Evolutionary conservation across 2,888 invertebrate genomes (phyloP), one percentile per base, ranked within the genome.

Genomic region (Herminia tarsipennalis): DNA sequence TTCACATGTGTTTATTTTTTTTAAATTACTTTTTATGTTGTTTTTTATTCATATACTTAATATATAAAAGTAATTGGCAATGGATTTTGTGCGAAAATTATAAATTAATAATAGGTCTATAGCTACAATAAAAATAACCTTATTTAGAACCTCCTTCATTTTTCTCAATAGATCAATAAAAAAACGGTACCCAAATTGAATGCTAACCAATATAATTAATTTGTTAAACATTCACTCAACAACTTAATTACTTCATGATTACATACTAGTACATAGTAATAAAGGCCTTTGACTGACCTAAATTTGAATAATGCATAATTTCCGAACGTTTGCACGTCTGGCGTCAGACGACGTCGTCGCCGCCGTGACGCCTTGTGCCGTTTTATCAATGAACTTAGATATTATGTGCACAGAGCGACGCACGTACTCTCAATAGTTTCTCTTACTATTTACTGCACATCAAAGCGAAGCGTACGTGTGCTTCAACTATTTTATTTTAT

Each of bases 391-490:
- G 24, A 35, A 24, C 34, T 14, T 5, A 35, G 34, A 35, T 35
- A 38, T 9, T 38, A 9, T n/a, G 22, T 16, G 10, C 14, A 10
- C n/a, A n/a, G n/a, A n/a, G 13, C 6, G 18, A 25, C 12, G 25
- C 18, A 17, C 18, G 25, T 24, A 5, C 14, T 22, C 42, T 29
- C 21, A 10, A 18, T 10, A 29, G 14, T 10, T 32, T 43, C 18
- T 22, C 42, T 37, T 49, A 34, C 43, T 57, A 47, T 62, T 42
- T 43, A 49, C 36, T 12, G 43, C 39, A 42, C 30, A 34, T 21
- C 48, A 54, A 40, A 37, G 40, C 45, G 66, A 47, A 39, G 32
- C 32, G 29, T 40, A 60, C 66, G 66, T 51, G 69, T 39, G 56
- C 61, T 32, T 39, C 20, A 22, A 37, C 22, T n/a, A 25, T 13